Evolutionary conservation across 2,797 vertebrate genomes (phyloP).

Genomic region (Sciaenops ocellatus): DNA sequence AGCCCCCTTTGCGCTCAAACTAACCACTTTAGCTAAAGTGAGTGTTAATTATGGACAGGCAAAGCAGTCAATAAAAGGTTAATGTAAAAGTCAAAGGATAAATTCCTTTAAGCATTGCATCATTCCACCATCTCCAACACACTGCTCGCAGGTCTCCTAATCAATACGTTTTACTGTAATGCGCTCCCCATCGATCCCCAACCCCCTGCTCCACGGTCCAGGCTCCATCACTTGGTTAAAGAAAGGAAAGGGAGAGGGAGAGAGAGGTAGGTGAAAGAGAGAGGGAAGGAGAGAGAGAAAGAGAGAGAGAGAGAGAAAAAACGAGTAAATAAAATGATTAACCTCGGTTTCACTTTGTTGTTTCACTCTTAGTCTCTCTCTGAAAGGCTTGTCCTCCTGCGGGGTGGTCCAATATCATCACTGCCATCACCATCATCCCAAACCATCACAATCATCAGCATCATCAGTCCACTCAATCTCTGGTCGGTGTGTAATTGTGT

Average conservation of each 20-base stretch:
- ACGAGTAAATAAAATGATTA: constrained; percentile 86
- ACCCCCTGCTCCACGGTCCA: constrained; percentile 32
- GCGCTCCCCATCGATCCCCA: constrained; percentile 89
- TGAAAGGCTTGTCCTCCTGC: constrained; percentile 68
- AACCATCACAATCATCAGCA: constrained; percentile 64
- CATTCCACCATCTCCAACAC: constrained; percentile 95
- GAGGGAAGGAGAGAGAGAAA: constrained; percentile 1
- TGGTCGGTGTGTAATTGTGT: constrained; percentile 73
- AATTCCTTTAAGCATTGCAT: constrained; percentile 98
- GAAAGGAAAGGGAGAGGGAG: constrained; percentile 50
- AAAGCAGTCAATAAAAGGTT: constrained; percentile 99
- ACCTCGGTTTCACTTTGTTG: constrained; percentile 81
- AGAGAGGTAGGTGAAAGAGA: constrained; percentile 22
- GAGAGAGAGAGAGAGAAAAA: constrained; percentile 23
- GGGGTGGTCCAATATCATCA: constrained; percentile 69
- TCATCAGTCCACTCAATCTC: constrained; percentile 77
- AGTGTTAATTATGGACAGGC: constrained; percentile 99
- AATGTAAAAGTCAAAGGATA: constrained; percentile 99
- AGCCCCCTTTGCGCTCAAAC: constrained; percentile 86
- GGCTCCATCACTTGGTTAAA: constrained; percentile 76
- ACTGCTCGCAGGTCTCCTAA: constrained; percentile 91
- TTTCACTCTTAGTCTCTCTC: constrained; percentile 62
- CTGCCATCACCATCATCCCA: constrained; percentile 53
- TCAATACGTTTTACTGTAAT: constrained; percentile 99
- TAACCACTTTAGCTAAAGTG: constrained; percentile 99